A percentile compares a stretch with the other conserved stretches of the same genome.
phyloP scores from a whole-genome alignment of 2,888 invertebrate genomes.

The Drosophila tripunctata region DNA sequence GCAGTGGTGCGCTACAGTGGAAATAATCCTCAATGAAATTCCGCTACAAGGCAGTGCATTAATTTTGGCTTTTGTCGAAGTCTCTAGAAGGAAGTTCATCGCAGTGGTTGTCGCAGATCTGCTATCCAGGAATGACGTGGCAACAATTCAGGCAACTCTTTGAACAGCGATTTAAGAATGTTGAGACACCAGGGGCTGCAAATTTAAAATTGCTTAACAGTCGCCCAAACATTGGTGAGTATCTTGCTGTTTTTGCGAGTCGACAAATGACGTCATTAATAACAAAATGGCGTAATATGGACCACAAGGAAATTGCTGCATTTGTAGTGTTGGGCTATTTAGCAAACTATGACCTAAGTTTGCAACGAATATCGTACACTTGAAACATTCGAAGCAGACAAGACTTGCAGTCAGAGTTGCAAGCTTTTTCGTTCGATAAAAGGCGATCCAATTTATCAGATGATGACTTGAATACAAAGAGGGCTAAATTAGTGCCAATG shows the following conservation, averaged over 20 bases:
- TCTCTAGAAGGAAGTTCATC: constrained; percentile 2
- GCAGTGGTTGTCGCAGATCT: constrained; percentile 2
- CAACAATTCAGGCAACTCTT: background rate
- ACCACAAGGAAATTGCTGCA: background rate
- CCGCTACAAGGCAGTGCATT: constrained; percentile 1
- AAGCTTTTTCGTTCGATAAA: background rate
- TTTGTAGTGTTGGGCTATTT: constrained; percentile 5
- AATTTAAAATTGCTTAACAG: background rate
- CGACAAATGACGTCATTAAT: background rate
- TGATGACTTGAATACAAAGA: background rate
- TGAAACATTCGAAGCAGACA: background rate
- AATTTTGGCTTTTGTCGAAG: background rate
- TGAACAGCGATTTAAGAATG: background rate
- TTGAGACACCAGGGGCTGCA: constrained; percentile 1
- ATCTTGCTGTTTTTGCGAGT: background rate
- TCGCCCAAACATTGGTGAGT: background rate
- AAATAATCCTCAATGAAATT: background rate
- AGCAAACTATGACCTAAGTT: background rate
- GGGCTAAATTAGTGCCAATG: background rate
- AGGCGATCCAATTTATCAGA: background rate
- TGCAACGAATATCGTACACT: constrained; percentile 7
- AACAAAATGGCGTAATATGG: constrained; percentile 7
- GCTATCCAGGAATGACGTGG: constrained; percentile 15
- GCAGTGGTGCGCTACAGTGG: constrained; percentile 3
- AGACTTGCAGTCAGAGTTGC: background rate